Evolutionary conservation across 2,888 invertebrate genomes (phyloP).

Genomic region (Neria commutata): DNA sequence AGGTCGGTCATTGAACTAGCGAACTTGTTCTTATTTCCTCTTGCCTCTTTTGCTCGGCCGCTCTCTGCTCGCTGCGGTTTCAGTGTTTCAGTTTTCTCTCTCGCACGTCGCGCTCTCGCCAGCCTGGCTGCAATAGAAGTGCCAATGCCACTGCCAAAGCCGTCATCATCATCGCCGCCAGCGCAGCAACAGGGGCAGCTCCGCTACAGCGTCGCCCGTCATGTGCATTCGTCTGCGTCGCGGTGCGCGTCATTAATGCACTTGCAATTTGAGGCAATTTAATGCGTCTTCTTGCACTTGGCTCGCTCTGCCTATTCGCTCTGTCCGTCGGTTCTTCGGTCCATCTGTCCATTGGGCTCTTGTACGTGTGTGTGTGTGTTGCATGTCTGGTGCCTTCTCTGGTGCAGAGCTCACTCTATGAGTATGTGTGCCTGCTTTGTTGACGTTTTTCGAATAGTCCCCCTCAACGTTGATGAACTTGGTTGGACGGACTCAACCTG

Average conservation of each 20-base stretch:
- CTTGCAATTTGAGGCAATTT: not conserved
- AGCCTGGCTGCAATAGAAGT: not conserved
- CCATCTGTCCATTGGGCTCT: not conserved
- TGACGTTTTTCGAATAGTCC: not conserved
- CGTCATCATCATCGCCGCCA: not conserved
- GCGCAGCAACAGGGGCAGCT: no score
- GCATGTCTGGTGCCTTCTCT: no score
- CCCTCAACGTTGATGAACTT: no score
- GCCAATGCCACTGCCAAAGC: slow-evolving; percentile 12
- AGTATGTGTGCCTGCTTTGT: no score
- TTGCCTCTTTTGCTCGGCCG: slow-evolving; percentile 10
- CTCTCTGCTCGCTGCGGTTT: slow-evolving; percentile 37
- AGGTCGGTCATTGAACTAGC: slow-evolving; percentile 63
- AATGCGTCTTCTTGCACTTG: no score
- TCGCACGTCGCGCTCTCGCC: not conserved
- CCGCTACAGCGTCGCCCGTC: no score
- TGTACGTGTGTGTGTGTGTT: not conserved
- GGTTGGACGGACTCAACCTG: no score
- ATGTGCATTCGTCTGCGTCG: not conserved
- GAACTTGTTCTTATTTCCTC: slow-evolving; percentile 52
- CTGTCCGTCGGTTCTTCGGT: not conserved
- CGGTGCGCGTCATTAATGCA: not conserved
- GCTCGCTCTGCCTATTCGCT: not conserved
- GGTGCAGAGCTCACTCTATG: no score
- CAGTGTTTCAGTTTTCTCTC: slow-evolving; percentile 19